phyloP scores from a whole-genome alignment of 2,797 vertebrate genomes.

The Sebastes glaucus region DNA sequence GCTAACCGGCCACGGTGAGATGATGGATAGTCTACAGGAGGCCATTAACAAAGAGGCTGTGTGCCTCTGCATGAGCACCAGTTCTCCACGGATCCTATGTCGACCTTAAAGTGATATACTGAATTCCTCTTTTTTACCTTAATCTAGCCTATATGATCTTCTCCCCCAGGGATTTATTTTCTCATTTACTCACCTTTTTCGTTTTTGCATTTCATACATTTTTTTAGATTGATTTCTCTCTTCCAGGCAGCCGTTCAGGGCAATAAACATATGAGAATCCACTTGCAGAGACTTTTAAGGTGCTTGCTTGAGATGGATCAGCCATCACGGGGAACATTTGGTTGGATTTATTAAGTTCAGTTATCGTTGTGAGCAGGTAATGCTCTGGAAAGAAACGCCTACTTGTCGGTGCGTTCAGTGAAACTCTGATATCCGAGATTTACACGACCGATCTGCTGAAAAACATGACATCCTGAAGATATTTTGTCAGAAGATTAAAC shows the following conservation, averaged over 20 bases:
- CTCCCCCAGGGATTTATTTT: background rate
- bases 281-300: background rate
- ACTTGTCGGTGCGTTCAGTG: background rate
- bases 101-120: constrained; percentile 1
- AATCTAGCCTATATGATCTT: background rate
- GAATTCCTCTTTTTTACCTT: background rate
- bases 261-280: background rate
- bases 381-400: background rate
- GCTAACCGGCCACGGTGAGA: constrained; percentile 50
- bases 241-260: background rate
- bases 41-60: constrained; percentile 53
- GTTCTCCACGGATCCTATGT: background rate
- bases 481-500: background rate
- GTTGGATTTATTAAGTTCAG: background rate
- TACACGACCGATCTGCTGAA: background rate
- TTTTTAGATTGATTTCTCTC: background rate
- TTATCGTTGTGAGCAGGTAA: background rate
- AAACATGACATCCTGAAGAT: background rate
- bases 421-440: background rate
- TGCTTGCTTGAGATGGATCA: background rate
- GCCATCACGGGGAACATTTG: background rate
- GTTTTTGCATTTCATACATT: background rate
- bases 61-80: constrained; percentile 15
- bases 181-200: background rate
- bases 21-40: constrained; percentile 65